Percentiles rank a stretch among this genome's conserved stretches.
These are phyloP conservation scores for Rhodeus uyekii DNA, from an alignment of 2,797 vertebrate genomes.

Conservation along the genomic window DNA sequence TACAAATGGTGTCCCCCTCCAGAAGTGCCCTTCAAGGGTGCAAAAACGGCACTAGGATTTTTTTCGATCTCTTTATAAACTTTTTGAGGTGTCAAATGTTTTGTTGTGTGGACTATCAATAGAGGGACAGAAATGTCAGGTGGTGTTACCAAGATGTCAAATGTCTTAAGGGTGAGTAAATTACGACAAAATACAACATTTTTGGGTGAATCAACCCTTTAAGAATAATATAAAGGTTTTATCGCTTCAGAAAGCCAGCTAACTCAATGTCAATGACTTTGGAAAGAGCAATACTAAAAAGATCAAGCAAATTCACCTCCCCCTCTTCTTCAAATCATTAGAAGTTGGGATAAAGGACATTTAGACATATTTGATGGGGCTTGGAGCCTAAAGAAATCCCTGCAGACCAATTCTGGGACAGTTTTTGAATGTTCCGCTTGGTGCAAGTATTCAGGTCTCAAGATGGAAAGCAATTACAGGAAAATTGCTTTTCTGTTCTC, in stretches of 20 bases:
- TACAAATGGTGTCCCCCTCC: too few relatives aligned
- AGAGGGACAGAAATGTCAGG: neutral
- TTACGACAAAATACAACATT: neutral
- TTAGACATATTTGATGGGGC: conserved; percentile 39
- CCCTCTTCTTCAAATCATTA: neutral
- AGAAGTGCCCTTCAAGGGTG: too few relatives aligned
- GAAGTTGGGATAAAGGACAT: conserved; percentile 18
- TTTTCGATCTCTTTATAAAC: neutral
- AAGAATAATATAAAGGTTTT: neutral
- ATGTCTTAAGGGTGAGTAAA: neutral
- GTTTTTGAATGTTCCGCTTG: conserved; percentile 46
- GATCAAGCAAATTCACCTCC: neutral
- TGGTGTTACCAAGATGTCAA: neutral
- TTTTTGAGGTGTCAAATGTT: neutral
- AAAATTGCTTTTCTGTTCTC: conserved; percentile 59
- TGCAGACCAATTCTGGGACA: conserved; percentile 43
- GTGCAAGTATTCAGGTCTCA: conserved; percentile 44
- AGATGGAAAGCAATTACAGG: conserved; percentile 59
- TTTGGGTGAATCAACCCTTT: neutral
- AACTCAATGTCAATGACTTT: neutral
- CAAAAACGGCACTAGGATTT: neutral
- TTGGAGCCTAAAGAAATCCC: conserved; percentile 39
- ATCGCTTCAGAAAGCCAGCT: neutral
- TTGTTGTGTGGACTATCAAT: neutral
- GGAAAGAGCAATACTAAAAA: neutral